A percentile compares a stretch with the other conserved stretches of the same genome.
These are phyloP conservation scores for Melinaea marsaeus DNA, from an alignment of 2,888 invertebrate genomes.

Conservation along the genomic window DNA sequence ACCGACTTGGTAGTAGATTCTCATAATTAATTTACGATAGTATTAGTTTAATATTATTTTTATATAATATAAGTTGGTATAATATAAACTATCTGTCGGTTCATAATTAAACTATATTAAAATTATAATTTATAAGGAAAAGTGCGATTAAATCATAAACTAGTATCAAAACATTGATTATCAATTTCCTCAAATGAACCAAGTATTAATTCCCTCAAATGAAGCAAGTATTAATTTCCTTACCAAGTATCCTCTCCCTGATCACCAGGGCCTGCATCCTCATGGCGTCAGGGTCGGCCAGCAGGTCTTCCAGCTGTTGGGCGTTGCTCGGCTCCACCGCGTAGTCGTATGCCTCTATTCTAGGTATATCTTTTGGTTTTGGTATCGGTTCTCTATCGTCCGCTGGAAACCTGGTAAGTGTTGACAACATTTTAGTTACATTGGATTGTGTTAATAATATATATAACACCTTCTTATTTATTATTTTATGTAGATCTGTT, in stretches of 20 bases:
- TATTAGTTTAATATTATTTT: neutral
- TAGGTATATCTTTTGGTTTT: conserved; percentile 83
- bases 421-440: no score
- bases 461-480: no score
- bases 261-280: conserved; percentile 96
- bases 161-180: no score
- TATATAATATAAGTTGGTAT: no score
- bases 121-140: no score
- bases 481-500: no score
- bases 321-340: conserved; percentile 88
- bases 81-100: no score
- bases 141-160: no score
- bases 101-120: neutral
- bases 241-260: conserved; percentile 90
- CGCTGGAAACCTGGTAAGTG: conserved; percentile 71
- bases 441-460: no score
- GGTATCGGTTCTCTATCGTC: conserved; percentile 82
- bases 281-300: conserved; percentile 97
- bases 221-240: conserved; percentile 23
- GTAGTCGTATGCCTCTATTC: conserved; percentile 92
- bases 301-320: conserved; percentile 89
- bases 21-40: no score
- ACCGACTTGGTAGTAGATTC: neutral
- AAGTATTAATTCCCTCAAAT: no score
- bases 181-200: no score